phyloP scores from a whole-genome alignment of 2,888 invertebrate genomes.

The Lasioglossum figueresi region DNA sequence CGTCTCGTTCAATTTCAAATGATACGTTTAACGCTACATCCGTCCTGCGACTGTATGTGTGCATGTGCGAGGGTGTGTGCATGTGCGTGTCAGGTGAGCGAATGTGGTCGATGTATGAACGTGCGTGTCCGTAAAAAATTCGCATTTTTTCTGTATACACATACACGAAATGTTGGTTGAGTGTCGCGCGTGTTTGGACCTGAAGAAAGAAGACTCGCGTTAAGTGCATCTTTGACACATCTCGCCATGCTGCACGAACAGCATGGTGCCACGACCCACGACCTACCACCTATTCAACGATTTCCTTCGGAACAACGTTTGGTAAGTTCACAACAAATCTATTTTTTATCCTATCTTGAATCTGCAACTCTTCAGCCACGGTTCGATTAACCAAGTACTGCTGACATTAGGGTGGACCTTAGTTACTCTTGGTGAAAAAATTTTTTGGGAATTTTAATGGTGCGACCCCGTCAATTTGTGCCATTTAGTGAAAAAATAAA shows the following conservation, averaged over 20 bases:
- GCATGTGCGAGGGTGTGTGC: slow-evolving; percentile 32
- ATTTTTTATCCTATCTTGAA: neutral
- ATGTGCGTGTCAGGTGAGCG: slow-evolving; percentile 47
- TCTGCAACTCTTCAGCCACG: neutral
- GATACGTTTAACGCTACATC: slow-evolving; percentile 6
- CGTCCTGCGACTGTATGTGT: slow-evolving; percentile 16
- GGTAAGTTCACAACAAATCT: slow-evolving; percentile 53
- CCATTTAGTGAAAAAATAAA: too few relatives aligned
- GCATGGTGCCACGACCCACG: slow-evolving; percentile 24
- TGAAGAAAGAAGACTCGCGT: slow-evolving; percentile 68
- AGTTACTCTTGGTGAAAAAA: too few relatives aligned
- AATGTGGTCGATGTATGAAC: slow-evolving; percentile 32
- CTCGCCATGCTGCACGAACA: slow-evolving; percentile 56
- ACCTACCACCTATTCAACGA: slow-evolving; percentile 30
- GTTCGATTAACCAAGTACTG: neutral
- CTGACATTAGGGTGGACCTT: too few relatives aligned
- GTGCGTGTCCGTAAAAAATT: slow-evolving; percentile 34
- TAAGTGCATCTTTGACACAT: slow-evolving; percentile 52
- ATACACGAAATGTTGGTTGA: slow-evolving; percentile 33
- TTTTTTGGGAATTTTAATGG: too few relatives aligned
- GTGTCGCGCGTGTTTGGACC: slow-evolving; percentile 66
- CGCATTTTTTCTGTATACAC: slow-evolving; percentile 27
- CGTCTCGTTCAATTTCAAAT: slow-evolving; percentile 1
- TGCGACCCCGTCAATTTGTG: too few relatives aligned
- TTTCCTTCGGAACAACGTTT: slow-evolving; percentile 30